Base-by-base conservation (phyloP, 2,888 invertebrate species). In the Nebria brevicollis region DNA sequence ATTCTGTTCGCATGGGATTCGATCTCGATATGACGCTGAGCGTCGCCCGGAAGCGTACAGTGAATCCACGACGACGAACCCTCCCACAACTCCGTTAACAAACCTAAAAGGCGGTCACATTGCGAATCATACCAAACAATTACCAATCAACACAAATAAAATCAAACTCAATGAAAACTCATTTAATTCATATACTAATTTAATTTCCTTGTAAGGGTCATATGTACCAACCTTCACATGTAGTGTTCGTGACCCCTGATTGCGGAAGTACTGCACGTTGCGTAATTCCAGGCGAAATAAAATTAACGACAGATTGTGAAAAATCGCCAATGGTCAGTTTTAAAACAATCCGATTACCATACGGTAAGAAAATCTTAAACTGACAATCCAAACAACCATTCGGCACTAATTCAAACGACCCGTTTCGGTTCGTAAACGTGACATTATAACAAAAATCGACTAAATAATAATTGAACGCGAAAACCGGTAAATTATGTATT, bases 361-460 rank as follows among this genome's bases (percentile, higher is more conserved):
- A 94, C 1, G 94, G 94, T 84, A 94, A 87, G 86, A 93, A 93
- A 77, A 94, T 93, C 84, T 91, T 90, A 87, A 94, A 94, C 34
- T 93, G 93, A 87, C 95, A 94, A 84, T 91, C 89, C 41, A 94
- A 88, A 72, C 91, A 91, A 13, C 90, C 89, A 0, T 90, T 91
- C 7, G 93, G 93, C 84, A 92, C 91, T 86, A 93, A 90, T 87
- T 92, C 92, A 89, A 93, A 93, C 85, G 93, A 92, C 86, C 92
- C 94, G 89, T 93, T 94, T 84, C 91, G 90, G 77, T 90, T 90
- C 84, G 91, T 91, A 84, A 94, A 91, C 64, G 93, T 92, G 83
- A 94, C 91, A 87, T 94, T 93, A 87, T 94, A 94, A 85, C 94
- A 95, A 87, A 93, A 92, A 88, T 94, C 94, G 82, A 94, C 94